phyloP scores from a whole-genome alignment of 1,140 invertebrate genomes.

The Bombyx mandarina region DNA sequence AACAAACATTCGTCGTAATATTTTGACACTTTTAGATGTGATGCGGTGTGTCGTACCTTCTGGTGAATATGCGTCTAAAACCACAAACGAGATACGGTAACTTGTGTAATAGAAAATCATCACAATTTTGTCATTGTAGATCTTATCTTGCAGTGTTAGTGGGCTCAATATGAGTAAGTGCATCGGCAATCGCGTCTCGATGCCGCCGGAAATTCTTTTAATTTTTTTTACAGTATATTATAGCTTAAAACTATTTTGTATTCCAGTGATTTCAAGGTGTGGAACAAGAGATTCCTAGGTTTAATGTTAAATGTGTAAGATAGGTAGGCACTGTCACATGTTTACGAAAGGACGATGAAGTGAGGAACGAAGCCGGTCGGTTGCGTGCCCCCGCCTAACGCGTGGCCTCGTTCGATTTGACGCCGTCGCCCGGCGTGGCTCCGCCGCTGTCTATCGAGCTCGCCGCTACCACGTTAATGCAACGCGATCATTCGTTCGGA shows the following conservation, averaged over 20 bases:
- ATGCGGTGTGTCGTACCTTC: too few species aligned
- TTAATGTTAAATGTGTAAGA: constrained; percentile 53
- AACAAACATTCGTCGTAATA: too few species aligned
- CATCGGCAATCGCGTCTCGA: constrained; percentile 5
- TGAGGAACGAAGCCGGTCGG: constrained; percentile 19
- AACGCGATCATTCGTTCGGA: constrained; percentile 46
- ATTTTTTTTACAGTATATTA: constrained; percentile 64
- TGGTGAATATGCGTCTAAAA: constrained; percentile 5
- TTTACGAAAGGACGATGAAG: constrained; percentile 46
- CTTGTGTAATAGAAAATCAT: constrained; percentile 54
- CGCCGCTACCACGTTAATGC: constrained; percentile 33
- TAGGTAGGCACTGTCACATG: constrained; percentile 45
- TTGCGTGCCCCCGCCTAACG: constrained; percentile 22
- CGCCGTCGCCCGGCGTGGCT: constrained; percentile 24
- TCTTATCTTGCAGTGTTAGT: too few species aligned
- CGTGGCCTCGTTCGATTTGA: constrained; percentile 64
- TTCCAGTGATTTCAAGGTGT: constrained; percentile 53
- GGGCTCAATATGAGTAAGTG: too few species aligned
- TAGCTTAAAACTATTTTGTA: constrained; percentile 57
- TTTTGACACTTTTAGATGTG: too few species aligned
- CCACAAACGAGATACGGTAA: constrained; percentile 15
- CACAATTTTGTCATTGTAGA: constrained; percentile 64
- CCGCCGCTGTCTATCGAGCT: constrained; percentile 28
- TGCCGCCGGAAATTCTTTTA: constrained; percentile 38
- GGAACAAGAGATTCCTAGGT: constrained; percentile 66